These are phyloP conservation scores for Drosophila sechellia DNA, from an alignment of 1,140 invertebrate genomes.

Conservation along the genomic window DNA sequence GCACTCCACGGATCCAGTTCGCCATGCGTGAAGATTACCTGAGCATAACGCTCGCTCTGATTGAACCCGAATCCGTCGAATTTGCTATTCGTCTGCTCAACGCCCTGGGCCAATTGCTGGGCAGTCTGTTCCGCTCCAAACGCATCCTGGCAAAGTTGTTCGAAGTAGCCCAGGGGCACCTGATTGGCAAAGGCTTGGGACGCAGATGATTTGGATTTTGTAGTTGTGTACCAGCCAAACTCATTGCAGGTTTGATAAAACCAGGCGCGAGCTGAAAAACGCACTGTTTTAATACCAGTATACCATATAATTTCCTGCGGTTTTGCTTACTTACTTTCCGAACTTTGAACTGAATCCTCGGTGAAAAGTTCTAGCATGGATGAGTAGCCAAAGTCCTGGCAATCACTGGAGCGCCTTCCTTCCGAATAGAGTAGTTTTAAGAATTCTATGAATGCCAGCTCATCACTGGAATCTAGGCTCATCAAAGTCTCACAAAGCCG, in stretches of 20 bases:
- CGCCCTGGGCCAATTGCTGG: conserved; percentile 84
- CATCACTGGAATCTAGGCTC: conserved; percentile 34
- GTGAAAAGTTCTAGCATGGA: conserved; percentile 62
- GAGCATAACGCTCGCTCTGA: conserved; percentile 65
- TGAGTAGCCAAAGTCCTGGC: conserved; percentile 69
- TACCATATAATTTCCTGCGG: not conserved
- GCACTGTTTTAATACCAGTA: too few relatives aligned
- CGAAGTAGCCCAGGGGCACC: conserved; percentile 86
- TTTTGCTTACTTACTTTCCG: conserved; percentile 48
- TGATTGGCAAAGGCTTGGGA: conserved; percentile 85
- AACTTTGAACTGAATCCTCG: conserved; percentile 35
- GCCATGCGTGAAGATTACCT: conserved; percentile 88
- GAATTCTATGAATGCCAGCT: conserved; percentile 43
- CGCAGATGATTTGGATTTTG: conserved; percentile 73
- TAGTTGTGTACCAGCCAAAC: conserved; percentile 88
- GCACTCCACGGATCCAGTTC: conserved; percentile 87
- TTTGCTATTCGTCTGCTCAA: conserved; percentile 86
- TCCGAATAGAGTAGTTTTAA: conserved; percentile 47
- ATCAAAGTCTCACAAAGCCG: conserved; percentile 50
- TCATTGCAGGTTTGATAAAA: conserved; percentile 90
- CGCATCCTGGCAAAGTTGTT: conserved; percentile 87
- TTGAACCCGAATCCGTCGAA: conserved; percentile 86
- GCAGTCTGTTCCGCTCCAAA: conserved; percentile 85
- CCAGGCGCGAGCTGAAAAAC: conserved; percentile 86
- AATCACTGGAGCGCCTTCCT: conserved; percentile 24